Percentiles rank a stretch among this genome's conserved stretches.
Evolutionary conservation across 2,888 invertebrate genomes (phyloP).

Genomic region (Apomyelois bistriatella): DNA sequence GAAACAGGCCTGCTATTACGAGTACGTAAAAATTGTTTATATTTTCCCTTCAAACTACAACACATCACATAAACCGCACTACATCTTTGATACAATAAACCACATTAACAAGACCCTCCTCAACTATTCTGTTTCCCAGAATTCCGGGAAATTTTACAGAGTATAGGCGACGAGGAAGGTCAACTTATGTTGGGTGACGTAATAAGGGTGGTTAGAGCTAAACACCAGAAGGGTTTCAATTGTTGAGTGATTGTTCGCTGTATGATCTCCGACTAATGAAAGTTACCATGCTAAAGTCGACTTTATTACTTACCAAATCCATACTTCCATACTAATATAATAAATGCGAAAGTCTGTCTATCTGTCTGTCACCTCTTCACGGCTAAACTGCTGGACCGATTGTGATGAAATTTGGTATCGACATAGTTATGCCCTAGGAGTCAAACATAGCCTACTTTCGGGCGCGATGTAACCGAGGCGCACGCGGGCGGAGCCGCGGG

Average conservation of each 20-base stretch:
- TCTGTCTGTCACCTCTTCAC: no score
- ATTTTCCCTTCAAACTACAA: neutral
- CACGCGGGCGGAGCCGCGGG: no score
- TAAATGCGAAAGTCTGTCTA: no score
- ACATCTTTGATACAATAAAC: neutral
- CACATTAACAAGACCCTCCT: neutral
- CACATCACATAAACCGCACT: neutral
- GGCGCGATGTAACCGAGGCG: no score
- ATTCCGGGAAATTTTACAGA: neutral
- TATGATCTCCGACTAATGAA: neutral
- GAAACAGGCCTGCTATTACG: no score
- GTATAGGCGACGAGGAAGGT: neutral
- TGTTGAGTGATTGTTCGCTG: neutral
- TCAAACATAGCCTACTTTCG: no score
- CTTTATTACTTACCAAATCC: no score
- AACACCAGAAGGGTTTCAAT: slow-evolving; percentile 2
- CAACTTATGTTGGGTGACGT: neutral
- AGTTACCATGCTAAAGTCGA: neutral
- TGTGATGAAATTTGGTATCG: no score
- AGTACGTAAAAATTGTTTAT: no score
- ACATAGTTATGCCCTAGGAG: no score
- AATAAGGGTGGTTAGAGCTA: slow-evolving; percentile 4
- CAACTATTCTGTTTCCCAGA: neutral
- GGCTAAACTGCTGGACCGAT: no score
- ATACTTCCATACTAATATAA: no score